These are phyloP conservation scores for Cremastinae sp. DNA, from an alignment of 2,888 invertebrate genomes.

Conservation along the genomic window DNA sequence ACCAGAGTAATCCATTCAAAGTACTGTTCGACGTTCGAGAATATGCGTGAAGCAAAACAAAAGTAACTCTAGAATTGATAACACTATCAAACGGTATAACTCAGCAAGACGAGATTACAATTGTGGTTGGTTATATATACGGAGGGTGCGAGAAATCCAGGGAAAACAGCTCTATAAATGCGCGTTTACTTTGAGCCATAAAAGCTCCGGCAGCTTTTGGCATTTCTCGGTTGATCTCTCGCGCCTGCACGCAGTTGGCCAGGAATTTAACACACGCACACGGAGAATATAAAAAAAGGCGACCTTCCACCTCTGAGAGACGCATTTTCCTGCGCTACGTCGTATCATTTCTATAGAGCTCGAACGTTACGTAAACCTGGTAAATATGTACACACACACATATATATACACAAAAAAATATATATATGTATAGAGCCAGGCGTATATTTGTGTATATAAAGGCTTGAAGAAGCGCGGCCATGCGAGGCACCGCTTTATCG, in stretches of 20 bases:
- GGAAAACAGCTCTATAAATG: slow-evolving; percentile 78
- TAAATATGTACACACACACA: neutral
- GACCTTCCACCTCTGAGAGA: slow-evolving; percentile 35
- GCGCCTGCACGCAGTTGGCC: slow-evolving; percentile 41
- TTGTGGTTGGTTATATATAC: slow-evolving; percentile 39
- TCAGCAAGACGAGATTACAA: slow-evolving; percentile 68
- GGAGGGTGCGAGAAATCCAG: slow-evolving; percentile 50
- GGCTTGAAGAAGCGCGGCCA: slow-evolving; percentile 64
- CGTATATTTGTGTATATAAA: slow-evolving; percentile 63
- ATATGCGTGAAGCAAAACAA: too few species aligned
- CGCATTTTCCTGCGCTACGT: slow-evolving; percentile 45
- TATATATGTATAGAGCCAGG: too few species aligned
- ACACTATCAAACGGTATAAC: slow-evolving; percentile 77
- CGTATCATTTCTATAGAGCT: slow-evolving; percentile 65
- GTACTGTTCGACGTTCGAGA: too few species aligned
- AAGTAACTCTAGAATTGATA: slow-evolving; percentile 71
- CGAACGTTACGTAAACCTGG: slow-evolving; percentile 41
- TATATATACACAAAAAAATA: too few species aligned
- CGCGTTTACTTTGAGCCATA: slow-evolving; percentile 78
- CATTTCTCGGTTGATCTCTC: slow-evolving; percentile 66
- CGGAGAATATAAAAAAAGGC: slow-evolving; percentile 19
- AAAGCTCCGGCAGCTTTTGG: slow-evolving; percentile 72
- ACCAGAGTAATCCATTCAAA: too few species aligned
- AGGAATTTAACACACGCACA: slow-evolving; percentile 42
- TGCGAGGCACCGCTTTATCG: slow-evolving; percentile 77